Percentiles rank a stretch among this genome's conserved stretches.
phyloP scores from a whole-genome alignment of 2,113 vertebrate species.

The Pithys albifrons region DNA sequence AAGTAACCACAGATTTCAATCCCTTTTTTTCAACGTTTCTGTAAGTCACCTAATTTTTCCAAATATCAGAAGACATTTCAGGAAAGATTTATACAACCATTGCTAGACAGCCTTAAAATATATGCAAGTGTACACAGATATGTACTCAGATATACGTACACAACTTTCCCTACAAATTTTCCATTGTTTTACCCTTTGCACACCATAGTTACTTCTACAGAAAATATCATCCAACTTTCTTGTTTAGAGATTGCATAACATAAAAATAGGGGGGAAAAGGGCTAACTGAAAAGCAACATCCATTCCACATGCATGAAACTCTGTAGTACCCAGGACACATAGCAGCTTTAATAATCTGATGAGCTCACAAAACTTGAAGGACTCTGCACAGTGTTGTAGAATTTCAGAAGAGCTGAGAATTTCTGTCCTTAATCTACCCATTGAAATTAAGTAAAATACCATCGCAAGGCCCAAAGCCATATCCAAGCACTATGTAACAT shows the following conservation, averaged over 20 bases:
- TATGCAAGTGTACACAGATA: background rate
- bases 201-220: background rate
- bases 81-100: background rate
- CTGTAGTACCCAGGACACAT: background rate
- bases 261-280: background rate
- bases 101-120: background rate
- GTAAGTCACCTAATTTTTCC: background rate
- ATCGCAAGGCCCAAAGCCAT: background rate
- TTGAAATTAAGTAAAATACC: background rate
- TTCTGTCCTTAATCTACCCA: background rate
- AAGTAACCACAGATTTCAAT: background rate
- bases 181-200: background rate
- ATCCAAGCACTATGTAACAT: background rate
- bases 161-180: background rate
- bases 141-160: background rate
- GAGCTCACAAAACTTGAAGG: background rate
- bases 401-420: background rate
- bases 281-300: background rate
- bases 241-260: background rate
- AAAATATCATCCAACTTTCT: background rate
- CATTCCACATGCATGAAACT: background rate
- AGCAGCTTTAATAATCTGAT: background rate
- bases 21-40: background rate
- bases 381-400: fast-evolving
- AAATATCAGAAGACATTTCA: background rate